Evolutionary conservation across 1,140 invertebrate species (phyloP).

Genomic region (Octopus sinensis): DNA sequence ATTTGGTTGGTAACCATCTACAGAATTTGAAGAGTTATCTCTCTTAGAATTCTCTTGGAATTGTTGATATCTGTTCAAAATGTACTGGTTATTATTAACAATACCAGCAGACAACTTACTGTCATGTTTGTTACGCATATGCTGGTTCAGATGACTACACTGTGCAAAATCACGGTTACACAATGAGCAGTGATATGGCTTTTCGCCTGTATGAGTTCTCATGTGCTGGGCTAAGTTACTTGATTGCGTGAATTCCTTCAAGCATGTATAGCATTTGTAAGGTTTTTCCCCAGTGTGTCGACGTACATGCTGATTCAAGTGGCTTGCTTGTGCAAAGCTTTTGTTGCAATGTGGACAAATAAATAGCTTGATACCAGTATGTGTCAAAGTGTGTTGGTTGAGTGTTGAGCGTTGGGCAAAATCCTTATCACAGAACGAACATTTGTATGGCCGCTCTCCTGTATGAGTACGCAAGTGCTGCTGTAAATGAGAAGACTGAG

Average conservation of each 20-base stretch:
- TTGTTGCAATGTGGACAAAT: slow-evolving; percentile 58
- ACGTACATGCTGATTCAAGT: neutral
- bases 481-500: neutral
- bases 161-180: neutral
- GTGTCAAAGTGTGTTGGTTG: slow-evolving; percentile 59
- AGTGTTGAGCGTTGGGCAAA: slow-evolving; percentile 61
- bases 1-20: neutral
- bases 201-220: neutral
- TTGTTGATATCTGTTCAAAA: neutral
- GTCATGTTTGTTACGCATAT: slow-evolving; percentile 5
- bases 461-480: slow-evolving; percentile 33
- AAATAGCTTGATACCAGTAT: slow-evolving; percentile 61
- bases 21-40: neutral
- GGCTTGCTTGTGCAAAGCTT: slow-evolving; percentile 45
- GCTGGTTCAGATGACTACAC: slow-evolving; percentile 3
- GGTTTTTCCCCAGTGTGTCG: neutral
- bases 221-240: neutral
- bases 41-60: neutral
- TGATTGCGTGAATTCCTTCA: neutral
- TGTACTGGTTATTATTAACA: neutral
- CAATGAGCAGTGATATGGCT: slow-evolving; percentile 5
- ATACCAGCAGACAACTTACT: neutral
- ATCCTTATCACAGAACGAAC: slow-evolving; percentile 55
- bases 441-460: slow-evolving; percentile 52
- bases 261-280: neutral